Base-by-base conservation (phyloP, 2,888 invertebrate genomes). In the Drosophila flavopinicola region DNA sequence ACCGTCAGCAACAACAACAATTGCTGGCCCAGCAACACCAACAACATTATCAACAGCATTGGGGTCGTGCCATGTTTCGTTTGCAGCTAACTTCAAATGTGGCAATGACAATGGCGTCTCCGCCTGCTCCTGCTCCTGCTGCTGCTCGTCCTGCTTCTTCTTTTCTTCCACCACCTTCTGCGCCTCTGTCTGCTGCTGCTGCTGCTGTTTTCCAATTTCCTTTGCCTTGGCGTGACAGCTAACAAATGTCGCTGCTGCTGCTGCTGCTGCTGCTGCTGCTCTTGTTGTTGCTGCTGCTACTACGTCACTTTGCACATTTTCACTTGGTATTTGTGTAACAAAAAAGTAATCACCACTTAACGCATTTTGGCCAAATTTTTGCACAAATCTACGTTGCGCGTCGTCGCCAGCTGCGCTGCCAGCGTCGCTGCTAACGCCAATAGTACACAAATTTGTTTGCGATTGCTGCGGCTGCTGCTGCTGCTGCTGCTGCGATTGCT, bases 61-160 rank as follows among this genome's bases (percentile, higher is more conserved):
- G 29, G 32, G 37, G 17, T 53, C 41, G 41, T 29, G 59, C 52
- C 45, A 66, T 58, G 33, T 29, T 13, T 13, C 27, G 32, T 35
- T 42, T 20, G 41, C 42, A 52, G 20, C 35, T 29, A 29, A 29
- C 39, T 47, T 24, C 17, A 49, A 65, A 67, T 86, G 63, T 82
- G 87, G 82, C 87, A 82, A 82, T 82, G 82, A 66, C 85, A 82
- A 86, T 82, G 80, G 80, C 84, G 74, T 70, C 83, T 67, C 37
- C 48, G 41, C 30, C 54, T 61, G 37, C 59, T 67, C 37, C 54
- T 58, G 13, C 32, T 63, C 38, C 42, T 67, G 27, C 54, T 68
- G 48, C 64, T 61, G 15, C 30, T 58, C 20, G 24, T 49, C 3
- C 15, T 75, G 17, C 30, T 30, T 1, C n/a, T 33, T 0, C 27